Evolutionary conservation across 2,888 invertebrate genomes (phyloP), one percentile per base, ranked within the genome.

Genomic region (Harmothoe impar): DNA sequence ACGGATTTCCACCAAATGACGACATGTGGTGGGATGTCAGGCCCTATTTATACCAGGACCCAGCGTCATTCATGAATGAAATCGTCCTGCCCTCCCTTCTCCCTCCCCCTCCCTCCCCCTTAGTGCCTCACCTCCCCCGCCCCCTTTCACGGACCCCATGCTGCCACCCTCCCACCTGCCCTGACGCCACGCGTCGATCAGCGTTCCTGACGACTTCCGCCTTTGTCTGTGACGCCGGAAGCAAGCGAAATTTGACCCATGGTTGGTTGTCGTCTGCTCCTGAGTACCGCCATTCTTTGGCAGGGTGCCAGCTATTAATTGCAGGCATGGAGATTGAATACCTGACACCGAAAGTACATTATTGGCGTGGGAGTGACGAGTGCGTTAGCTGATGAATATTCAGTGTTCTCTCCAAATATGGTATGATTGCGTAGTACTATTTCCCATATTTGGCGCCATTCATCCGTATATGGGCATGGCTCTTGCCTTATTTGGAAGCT

Each of bases 371-470:
- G 62, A 62, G 62, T 62, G 62, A 62, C 62, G 62, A n/a, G 5
- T n/a, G 62, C 62, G 10, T 43, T 43, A 15, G 10, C 62, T 20
- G 1, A 62, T 62, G 62, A 20, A 62, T 62, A 62, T 62, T 62
- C 62, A 62, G n/a, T 62, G n/a, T 15, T 3, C 20, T 20, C n/a
- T n/a, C 62, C 62, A n/a, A n/a, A 62, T 62, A 62, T 62, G 62
- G 62, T n/a, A n/a, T 62, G 62, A 62, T 62, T 62, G n/a, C 62
- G 62, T 62, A 62, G 62, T 62, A 62, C 15, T n/a, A 62, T 20
- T 43, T 62, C 23, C 62, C 62, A 62, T 62, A 62, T 62, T 62
- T 62, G 62, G 62, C 62, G 15, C 62, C 62, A 62, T 62, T 62
- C 62, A 62, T 62, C 62, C 62, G n/a, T 62, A 62, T 62, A 62